Evolutionary conservation across 2,113 vertebrate species (phyloP), one percentile per base, ranked within the genome.

Genomic region (Isichthys henryi): DNA sequence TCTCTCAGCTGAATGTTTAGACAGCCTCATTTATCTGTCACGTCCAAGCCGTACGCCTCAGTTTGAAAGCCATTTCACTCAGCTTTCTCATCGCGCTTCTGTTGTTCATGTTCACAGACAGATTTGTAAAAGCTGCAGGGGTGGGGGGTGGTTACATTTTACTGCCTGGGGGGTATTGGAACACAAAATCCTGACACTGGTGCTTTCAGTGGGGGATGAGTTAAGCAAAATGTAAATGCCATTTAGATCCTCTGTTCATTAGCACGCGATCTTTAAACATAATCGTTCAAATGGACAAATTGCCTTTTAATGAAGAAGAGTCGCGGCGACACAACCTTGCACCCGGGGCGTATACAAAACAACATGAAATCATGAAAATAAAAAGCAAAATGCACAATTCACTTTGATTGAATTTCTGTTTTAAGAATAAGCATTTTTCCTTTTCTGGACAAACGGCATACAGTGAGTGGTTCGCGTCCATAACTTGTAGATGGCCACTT

Each of bases 1-100:
- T 35, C 45, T 53, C 85, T 19, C 87, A n/a, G 53, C 53, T 62
- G 53, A 45, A 88, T 45, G 53, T 66, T 88, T 88, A 66, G 53
- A 88, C 87, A 88, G 39, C 39, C 87, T 88, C 43, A 88, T 88
- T 88, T 88, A 66, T 62, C 87, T 62, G 87, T 66, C 87, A 66
- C 56, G 53, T 46, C 39, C 35, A 88, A 39, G 87, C 56, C 21
- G 23, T 46, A 46, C 53, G 19, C 39, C 56, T 62, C 87, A 45
- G 58, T 88, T 66, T 88, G 87, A 88, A 88, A 66, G 53, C 35
- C 31, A 62, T 45, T 62, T 88, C 49, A 43, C 39, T 88, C 39
- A 3, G 56, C 87, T 45, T 66, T 62, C 35, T 88, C 52, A 66
- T n/a, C 11, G 21, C 53, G 6, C 39, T 15, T n/a, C 35, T 88